Evolutionary conservation across 1,140 invertebrate species (phyloP).

Genomic region (Bemisia tabaci): DNA sequence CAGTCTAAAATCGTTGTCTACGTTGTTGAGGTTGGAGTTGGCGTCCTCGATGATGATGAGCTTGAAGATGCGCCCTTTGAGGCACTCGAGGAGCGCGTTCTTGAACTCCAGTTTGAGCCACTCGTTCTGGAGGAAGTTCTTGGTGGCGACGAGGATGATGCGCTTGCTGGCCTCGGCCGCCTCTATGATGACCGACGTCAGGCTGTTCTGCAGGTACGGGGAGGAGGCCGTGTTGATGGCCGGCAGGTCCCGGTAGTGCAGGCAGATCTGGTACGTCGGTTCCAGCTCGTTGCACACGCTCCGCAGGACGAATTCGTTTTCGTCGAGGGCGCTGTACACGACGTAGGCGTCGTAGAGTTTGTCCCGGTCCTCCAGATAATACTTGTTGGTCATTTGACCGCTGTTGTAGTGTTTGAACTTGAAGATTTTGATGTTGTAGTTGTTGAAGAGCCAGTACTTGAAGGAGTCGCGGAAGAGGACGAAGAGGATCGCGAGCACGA

Average conservation of each 20-base stretch:
- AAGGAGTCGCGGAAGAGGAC: conserved; percentile 73
- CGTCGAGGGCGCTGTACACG: conserved; percentile 83
- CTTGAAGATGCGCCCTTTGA: conserved; percentile 67
- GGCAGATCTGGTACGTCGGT: conserved; percentile 61
- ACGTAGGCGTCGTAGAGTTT: conserved; percentile 87
- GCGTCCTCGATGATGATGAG: conserved; percentile 75
- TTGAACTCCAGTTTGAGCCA: conserved; percentile 74
- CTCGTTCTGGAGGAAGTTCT: conserved; percentile 73
- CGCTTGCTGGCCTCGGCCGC: conserved; percentile 71
- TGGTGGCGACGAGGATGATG: conserved; percentile 62
- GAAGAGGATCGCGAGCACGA: conserved; percentile 56
- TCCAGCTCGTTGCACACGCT: conserved; percentile 73
- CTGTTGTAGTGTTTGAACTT: conserved; percentile 31
- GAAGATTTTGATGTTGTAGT: conserved; percentile 68
- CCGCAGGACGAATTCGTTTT: conserved; percentile 65
- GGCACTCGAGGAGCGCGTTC: conserved; percentile 68
- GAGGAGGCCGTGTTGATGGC: conserved; percentile 34
- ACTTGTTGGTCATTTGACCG: conserved; percentile 29
- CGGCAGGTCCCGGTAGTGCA: conserved; percentile 72
- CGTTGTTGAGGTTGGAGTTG: conserved; percentile 57
- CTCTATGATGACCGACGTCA: conserved; percentile 61
- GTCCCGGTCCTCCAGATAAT: conserved; percentile 54
- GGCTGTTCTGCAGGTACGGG: conserved; percentile 45
- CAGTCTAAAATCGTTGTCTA: conserved; percentile 72
- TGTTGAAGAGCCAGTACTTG: conserved; percentile 72